Base-by-base conservation (phyloP, 2,888 invertebrate species). In the Ormia ochracea region DNA sequence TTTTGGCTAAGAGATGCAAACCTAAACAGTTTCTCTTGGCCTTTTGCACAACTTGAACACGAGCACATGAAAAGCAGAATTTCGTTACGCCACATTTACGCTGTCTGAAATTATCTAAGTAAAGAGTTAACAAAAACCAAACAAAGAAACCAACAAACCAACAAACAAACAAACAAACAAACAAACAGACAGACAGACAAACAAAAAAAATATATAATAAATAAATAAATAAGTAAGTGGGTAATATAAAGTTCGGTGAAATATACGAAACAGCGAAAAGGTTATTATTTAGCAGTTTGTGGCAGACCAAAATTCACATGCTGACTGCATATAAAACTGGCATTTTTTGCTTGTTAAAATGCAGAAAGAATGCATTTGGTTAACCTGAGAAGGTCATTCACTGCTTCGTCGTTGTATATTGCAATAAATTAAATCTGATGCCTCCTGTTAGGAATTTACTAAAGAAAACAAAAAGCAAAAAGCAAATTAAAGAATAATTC, bases 1-100 rank as follows among this genome's bases (percentile, higher is more conserved):
- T n/a, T 45, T 54, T n/a, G 59, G 36, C 14, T 48, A 33, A 63
- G 76, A 77, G 48, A 77, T 69, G 76, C 63, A 56, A 70, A 56
- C 21, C 19, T 6, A 50, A 17, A 48, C 65, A 65, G 54, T 54
- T 59, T 78, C 54, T 73, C 41, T 68, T 43, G 28, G 10, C 59
- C 31, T 17, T 31, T 72, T 72, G 31, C 54, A 45, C 17, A 63
- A 43, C 19, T 4, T 26, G 26, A 65, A 36, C 21, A 9, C 23
- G 14, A 23, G 14, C 14, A 38, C 59, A 59, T 41, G 28, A 38
- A 70, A 48, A 36, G 14, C 48, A 50, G 19, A 48, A 38, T 41
- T 38, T 50, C 41, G n/a, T 72, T 61, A 23, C 38, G 31, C 61
- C 50, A 61, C 41, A 43, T 52, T 61, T 52, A 23, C 26, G 26